Evolutionary conservation across 2,888 invertebrate genomes (phyloP).

Genomic region (Stomorhina lunata): DNA sequence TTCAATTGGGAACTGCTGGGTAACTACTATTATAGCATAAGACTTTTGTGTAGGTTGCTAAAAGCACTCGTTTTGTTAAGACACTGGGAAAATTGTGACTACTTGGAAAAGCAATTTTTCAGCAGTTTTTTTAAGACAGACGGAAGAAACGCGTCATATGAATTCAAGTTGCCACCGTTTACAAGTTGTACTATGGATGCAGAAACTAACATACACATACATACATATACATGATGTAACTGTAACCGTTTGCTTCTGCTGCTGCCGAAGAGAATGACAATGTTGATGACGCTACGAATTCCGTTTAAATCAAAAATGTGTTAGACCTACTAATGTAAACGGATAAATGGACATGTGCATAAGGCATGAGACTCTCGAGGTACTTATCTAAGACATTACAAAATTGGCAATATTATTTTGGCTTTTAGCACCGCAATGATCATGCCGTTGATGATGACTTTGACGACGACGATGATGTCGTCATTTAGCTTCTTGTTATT

Average conservation of each 20-base stretch:
- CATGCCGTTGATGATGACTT: not conserved
- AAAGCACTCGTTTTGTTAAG: not conserved
- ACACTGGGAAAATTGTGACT: constrained; percentile 35
- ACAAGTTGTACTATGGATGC: not conserved
- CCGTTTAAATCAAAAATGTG: constrained; percentile 3
- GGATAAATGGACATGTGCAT: not conserved
- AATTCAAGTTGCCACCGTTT: not conserved
- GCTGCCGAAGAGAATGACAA: not conserved
- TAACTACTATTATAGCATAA: no score
- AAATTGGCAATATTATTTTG: constrained; percentile 21
- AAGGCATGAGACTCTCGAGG: not conserved
- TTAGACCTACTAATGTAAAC: not conserved
- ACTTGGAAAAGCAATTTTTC: constrained; percentile 24
- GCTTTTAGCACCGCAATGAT: constrained; percentile 6
- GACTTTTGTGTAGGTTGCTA: not conserved
- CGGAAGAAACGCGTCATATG: constrained; percentile 9
- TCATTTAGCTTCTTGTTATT: constrained; percentile 32
- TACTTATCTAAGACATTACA: not conserved
- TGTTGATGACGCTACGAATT: constrained; percentile 21
- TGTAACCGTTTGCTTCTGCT: not conserved
- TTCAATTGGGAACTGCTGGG: no score
- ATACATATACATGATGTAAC: no score
- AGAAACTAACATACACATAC: no score
- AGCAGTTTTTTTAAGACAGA: not conserved
- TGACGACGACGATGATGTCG: constrained; percentile 8